Evolutionary conservation across 2,888 invertebrate genomes (phyloP).

Genomic region (Calameuta pallipes): DNA sequence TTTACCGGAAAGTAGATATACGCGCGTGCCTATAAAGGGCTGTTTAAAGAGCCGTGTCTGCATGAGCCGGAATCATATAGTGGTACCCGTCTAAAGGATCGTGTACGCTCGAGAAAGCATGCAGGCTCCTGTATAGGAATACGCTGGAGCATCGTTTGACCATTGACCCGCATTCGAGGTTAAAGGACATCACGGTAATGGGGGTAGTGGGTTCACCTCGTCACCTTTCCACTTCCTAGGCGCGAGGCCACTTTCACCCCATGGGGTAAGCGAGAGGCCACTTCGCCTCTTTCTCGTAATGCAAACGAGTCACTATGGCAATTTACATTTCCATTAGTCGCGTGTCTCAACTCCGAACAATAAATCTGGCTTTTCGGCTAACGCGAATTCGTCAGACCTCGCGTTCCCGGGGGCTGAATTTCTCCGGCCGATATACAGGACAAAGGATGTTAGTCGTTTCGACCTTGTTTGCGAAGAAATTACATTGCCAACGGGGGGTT

Average conservation of each 20-base stretch:
- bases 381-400: neutral
- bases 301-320: conserved; percentile 49
- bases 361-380: conserved; percentile 32
- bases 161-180: conserved; percentile 9
- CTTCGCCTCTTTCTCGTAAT: conserved; percentile 39
- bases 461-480: conserved; percentile 21
- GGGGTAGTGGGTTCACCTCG: neutral
- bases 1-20: neutral
- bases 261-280: neutral
- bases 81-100: neutral
- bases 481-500: conserved; percentile 5
- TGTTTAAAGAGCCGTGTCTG: neutral
- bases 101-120: neutral
- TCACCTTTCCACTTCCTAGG: neutral
- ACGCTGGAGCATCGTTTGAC: neutral
- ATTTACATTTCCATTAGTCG: conserved; percentile 56
- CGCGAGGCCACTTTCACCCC: neutral
- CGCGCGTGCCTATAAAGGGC: neutral
- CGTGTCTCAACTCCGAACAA: conserved; percentile 33
- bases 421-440: conserved; percentile 20
- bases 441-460: conserved; percentile 23
- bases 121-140: neutral
- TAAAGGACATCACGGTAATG: neutral
- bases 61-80: neutral
- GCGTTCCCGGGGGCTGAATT: conserved; percentile 19